phyloP scores from a whole-genome alignment of 2,888 invertebrate species.

The Hermodice carunculata region DNA sequence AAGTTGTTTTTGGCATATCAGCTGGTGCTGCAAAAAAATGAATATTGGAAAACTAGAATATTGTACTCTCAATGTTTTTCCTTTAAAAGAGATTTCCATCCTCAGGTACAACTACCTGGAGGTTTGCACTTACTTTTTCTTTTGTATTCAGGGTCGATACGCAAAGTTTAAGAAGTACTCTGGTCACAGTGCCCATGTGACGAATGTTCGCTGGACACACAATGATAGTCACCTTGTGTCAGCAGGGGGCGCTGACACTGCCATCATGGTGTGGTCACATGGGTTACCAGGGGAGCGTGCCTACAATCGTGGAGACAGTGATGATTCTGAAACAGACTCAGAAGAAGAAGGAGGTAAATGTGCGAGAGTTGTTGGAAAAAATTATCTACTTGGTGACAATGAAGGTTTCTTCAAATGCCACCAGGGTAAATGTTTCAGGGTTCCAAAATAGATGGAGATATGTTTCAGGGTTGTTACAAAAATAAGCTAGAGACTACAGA shows the following conservation, averaged over 20 bases:
- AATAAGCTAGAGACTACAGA: too few relatives aligned
- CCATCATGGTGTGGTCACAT: constrained; percentile 69
- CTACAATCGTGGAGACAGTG: constrained; percentile 60
- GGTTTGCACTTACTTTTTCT: too few relatives aligned
- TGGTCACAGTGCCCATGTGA: constrained; percentile 71
- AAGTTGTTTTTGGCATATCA: too few relatives aligned
- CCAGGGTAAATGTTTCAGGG: too few relatives aligned
- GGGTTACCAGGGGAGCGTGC: constrained; percentile 37
- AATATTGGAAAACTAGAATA: too few relatives aligned
- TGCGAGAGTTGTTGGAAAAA: background rate
- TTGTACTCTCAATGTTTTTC: too few relatives aligned
- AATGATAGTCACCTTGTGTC: constrained; percentile 66
- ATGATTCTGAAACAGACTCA: constrained; percentile 68
- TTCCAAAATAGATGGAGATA: too few relatives aligned
- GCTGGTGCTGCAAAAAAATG: too few relatives aligned
- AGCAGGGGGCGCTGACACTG: constrained; percentile 70
- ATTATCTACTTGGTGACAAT: background rate
- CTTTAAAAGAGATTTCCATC: too few relatives aligned
- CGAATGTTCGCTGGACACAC: constrained; percentile 68
- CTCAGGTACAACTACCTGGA: too few relatives aligned
- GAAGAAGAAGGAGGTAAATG: constrained; percentile 66
- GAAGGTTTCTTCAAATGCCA: background rate
- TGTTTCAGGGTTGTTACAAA: too few relatives aligned
- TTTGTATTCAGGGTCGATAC: constrained; percentile 63
- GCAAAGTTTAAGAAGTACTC: constrained; percentile 69